phyloP scores from a whole-genome alignment of 2,113 vertebrate genomes.

The Mungos mungo region DNA sequence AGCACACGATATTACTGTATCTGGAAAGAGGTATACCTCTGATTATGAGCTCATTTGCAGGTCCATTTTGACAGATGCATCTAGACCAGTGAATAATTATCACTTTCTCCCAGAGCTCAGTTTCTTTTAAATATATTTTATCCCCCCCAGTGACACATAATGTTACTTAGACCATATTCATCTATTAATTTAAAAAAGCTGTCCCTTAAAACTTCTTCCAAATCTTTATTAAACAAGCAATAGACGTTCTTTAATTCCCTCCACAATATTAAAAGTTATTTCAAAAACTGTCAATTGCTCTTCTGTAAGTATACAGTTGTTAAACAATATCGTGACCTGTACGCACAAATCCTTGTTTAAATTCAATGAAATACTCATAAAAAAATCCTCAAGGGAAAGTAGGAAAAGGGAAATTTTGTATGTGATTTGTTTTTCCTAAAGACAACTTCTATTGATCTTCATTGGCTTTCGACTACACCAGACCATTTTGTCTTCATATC shows the following conservation, averaged over 20 bases:
- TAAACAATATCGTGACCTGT: not conserved
- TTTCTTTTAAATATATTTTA: not conserved
- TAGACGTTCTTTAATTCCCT: not conserved
- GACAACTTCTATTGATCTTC: conserved; percentile 22
- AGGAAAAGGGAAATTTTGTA: not conserved
- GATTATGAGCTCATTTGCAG: not conserved
- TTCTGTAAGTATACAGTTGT: not conserved
- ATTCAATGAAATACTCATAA: conserved; percentile 7
- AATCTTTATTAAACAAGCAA: not conserved
- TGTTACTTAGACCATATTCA: not conserved
- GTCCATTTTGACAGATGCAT: not conserved
- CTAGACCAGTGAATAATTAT: not conserved
- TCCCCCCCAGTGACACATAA: not conserved
- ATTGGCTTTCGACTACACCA: conserved; percentile 4
- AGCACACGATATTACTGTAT: not conserved
- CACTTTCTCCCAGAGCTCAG: not conserved
- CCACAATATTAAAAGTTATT: not conserved
- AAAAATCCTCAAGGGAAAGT: not conserved
- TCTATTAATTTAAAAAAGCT: not conserved
- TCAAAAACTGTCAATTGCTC: not conserved
- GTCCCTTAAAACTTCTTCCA: not conserved
- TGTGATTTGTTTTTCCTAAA: conserved; percentile 32
- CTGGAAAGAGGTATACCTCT: not conserved
- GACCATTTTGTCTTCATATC: not conserved
- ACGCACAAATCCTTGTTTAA: not conserved